Percentiles rank a stretch among this genome's conserved stretches.
These are phyloP conservation scores for Malurus leucopterus DNA, from an alignment of 2,797 vertebrate species.

Conservation along the genomic window DNA sequence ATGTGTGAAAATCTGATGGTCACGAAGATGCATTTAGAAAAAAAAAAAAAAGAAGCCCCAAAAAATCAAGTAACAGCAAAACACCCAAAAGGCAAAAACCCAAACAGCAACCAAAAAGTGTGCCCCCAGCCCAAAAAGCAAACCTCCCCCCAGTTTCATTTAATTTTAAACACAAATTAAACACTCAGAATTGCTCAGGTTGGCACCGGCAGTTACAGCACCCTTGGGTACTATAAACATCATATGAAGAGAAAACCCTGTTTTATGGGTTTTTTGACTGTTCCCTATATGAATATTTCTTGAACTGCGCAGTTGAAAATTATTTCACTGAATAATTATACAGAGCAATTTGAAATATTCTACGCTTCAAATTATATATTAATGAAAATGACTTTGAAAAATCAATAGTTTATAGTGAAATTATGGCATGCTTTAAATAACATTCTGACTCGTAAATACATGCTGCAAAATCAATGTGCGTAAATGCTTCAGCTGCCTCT, in stretches of 20 bases:
- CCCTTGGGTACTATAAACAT: not conserved
- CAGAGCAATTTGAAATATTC: not conserved
- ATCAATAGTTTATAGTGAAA: not conserved
- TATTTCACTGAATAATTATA: not conserved
- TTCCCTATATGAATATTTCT: not conserved
- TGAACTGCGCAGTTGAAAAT: not conserved
- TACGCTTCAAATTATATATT: not conserved
- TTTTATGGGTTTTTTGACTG: not conserved
- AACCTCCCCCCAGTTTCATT: accelerated
- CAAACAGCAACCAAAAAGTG: not conserved
- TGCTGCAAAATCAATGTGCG: not conserved
- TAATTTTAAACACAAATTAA: not conserved
- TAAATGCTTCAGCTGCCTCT: not conserved
- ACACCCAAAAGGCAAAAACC: not conserved
- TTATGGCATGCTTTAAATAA: not conserved
- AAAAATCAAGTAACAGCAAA: not conserved
- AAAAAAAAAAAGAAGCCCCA: not conserved
- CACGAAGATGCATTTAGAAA: not conserved
- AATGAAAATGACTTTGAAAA: not conserved
- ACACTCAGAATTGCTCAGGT: not conserved
- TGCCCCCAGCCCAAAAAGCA: not conserved
- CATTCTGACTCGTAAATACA: not conserved
- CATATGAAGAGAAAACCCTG: not conserved
- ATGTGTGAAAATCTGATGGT: not conserved
- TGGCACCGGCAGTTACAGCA: not conserved